Conservation (phyloP, 1,140 invertebrate genomes). For the Caenorhabditis latens region DNA sequence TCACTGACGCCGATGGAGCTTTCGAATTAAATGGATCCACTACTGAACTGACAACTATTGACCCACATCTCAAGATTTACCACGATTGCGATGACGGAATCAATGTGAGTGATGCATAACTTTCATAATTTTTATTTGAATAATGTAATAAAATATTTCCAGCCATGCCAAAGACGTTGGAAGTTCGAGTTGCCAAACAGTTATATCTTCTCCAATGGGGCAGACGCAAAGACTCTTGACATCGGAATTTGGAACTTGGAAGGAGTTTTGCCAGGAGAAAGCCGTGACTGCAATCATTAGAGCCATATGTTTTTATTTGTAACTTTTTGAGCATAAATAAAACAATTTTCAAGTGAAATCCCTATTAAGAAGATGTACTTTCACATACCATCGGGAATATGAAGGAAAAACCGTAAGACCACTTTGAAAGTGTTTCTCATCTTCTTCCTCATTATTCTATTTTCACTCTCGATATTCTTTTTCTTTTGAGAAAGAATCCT, state of each 20-base stretch:
- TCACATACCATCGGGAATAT: neutral
- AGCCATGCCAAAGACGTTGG: slow-evolving; percentile 77
- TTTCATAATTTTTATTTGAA: neutral
- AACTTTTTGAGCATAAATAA: slow-evolving; percentile 7
- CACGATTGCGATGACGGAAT: slow-evolving; percentile 77
- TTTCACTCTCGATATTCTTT: slow-evolving; percentile 5
- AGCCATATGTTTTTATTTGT: neutral
- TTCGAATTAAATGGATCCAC: slow-evolving; percentile 74
- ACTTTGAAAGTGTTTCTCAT: neutral
- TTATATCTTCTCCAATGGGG: slow-evolving; percentile 71
- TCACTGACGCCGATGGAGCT: slow-evolving; percentile 71
- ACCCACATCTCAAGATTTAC: slow-evolving; percentile 77
- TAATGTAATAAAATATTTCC: slow-evolving; percentile 55
- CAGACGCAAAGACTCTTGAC: slow-evolving; percentile 71
- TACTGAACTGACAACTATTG: slow-evolving; percentile 76
- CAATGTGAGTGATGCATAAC: slow-evolving; percentile 63
- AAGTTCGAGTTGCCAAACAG: slow-evolving; percentile 77
- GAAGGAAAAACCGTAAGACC: neutral
- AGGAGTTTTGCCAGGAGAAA: slow-evolving; percentile 73
- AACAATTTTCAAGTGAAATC: neutral
- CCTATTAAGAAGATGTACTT: neutral
- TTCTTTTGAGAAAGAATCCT: slow-evolving; percentile 13
- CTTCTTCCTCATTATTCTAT: neutral
- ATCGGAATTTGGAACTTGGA: slow-evolving; percentile 77
- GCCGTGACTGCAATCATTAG: slow-evolving; percentile 75